Evolutionary conservation across 2,888 invertebrate genomes (phyloP).

Genomic region (Drosophila aldrichi): DNA sequence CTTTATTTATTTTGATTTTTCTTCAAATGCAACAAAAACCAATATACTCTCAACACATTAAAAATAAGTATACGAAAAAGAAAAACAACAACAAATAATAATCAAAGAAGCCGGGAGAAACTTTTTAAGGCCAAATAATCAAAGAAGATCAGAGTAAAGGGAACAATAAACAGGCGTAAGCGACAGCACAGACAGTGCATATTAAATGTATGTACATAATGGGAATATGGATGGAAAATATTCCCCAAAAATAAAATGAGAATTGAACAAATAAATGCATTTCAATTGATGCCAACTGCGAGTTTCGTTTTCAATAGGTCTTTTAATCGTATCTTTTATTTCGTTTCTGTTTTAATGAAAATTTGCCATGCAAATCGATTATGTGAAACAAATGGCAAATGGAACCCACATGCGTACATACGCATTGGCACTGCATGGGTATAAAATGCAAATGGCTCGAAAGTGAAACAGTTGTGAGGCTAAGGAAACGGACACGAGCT

Average conservation of each 20-base stretch:
- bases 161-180: conserved; percentile 3
- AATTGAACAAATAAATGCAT: conserved; percentile 8
- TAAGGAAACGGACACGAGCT: conserved; percentile 14
- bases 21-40: too few species aligned
- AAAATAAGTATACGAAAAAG: too few species aligned
- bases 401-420: background rate
- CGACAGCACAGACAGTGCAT: conserved; percentile 21
- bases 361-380: conserved; percentile 10
- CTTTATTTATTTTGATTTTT: too few species aligned
- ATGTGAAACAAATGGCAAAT: conserved; percentile 13
- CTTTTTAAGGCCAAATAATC: background rate
- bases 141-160: background rate
- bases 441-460: conserved; percentile 10
- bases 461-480: conserved; percentile 4
- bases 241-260: background rate
- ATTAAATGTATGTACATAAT: conserved; percentile 34
- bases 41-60: too few species aligned
- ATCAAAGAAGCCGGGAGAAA: background rate
- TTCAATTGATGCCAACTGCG: conserved; percentile 5
- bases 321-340: background rate
- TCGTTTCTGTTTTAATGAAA: conserved; percentile 9
- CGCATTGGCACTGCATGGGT: background rate
- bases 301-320: conserved; percentile 3
- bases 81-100: too few species aligned
- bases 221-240: conserved; percentile 15